These are phyloP conservation scores for Dusona sp. DNA, from an alignment of 2,888 invertebrate species.

Conservation along the genomic window DNA sequence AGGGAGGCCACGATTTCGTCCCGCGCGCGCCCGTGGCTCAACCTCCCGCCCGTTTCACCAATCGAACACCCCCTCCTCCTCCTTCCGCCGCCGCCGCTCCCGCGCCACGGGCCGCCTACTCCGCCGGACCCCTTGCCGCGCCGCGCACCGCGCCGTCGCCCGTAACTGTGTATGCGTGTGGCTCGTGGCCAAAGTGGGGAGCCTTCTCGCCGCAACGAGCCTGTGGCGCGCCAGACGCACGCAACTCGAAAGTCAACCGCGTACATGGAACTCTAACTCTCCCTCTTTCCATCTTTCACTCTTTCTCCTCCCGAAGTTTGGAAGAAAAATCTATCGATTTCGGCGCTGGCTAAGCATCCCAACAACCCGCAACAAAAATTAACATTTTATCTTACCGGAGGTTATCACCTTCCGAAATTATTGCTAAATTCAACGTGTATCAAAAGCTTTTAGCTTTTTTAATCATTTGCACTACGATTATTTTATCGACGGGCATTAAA, in stretches of 20 bases:
- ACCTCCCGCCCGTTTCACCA: conserved; percentile 67
- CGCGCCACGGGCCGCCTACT: conserved; percentile 48
- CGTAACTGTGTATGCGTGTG: conserved; percentile 9
- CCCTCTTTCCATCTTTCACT: neutral
- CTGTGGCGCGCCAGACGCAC: conserved; percentile 60
- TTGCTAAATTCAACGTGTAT: neutral
- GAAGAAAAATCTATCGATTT: conserved; percentile 9
- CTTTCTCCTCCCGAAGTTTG: neutral
- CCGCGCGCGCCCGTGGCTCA: conserved; percentile 73
- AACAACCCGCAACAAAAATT: neutral
- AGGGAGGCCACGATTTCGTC: conserved; percentile 77
- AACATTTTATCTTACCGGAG: neutral
- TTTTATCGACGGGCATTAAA: neutral
- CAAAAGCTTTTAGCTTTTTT: neutral
- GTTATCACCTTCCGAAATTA: neutral
- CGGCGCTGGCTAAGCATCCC: neutral
- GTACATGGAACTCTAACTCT: conserved; percentile 36
- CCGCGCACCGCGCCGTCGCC: conserved; percentile 48
- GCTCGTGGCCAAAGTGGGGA: conserved; percentile 56
- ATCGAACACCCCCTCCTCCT: conserved; percentile 49
- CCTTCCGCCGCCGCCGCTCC: conserved; percentile 64
- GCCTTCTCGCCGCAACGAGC: conserved; percentile 56
- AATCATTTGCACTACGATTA: neutral
- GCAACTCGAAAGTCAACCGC: conserved; percentile 62
- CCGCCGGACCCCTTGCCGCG: conserved; percentile 57